Conservation (phyloP, 2,888 invertebrate species). For the Apodemia hepburni region DNA sequence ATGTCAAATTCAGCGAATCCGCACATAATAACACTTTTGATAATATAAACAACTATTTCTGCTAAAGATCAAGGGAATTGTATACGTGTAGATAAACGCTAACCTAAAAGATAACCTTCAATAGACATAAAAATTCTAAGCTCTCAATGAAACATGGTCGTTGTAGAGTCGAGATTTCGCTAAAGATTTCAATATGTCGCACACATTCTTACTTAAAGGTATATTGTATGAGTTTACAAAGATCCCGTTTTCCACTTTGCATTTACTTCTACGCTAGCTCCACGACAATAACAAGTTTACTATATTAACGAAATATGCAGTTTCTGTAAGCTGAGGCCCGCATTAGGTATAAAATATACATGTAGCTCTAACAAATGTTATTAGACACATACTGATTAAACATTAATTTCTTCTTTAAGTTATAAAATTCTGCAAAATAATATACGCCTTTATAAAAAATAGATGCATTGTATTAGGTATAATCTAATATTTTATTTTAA, state of each 20-base stretch:
- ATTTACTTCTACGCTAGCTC: slow-evolving; percentile 9
- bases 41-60: too few relatives aligned
- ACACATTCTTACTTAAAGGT: not conserved
- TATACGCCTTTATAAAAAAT: not conserved
- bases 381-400: not conserved
- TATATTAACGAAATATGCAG: not conserved
- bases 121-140: not conserved
- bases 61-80: too few relatives aligned
- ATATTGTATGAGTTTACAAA: not conserved
- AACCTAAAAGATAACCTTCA: not conserved
- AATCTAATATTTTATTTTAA: too few relatives aligned
- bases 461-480: not conserved
- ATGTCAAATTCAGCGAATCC: not conserved
- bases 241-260: slow-evolving; percentile 9
- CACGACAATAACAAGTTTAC: slow-evolving; percentile 5
- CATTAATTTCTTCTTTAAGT: not conserved
- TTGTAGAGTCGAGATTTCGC: not conserved
- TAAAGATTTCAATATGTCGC: not conserved
- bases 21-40: not conserved
- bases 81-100: not conserved
- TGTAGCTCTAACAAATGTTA: not conserved
- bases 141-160: not conserved
- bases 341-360: too few relatives aligned
- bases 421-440: not conserved
- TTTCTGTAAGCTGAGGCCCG: slow-evolving; percentile 1